A percentile compares a stretch with the other conserved stretches of the same genome.
phyloP scores from a whole-genome alignment of 2,888 invertebrate genomes.

The Pomacea canaliculata region DNA sequence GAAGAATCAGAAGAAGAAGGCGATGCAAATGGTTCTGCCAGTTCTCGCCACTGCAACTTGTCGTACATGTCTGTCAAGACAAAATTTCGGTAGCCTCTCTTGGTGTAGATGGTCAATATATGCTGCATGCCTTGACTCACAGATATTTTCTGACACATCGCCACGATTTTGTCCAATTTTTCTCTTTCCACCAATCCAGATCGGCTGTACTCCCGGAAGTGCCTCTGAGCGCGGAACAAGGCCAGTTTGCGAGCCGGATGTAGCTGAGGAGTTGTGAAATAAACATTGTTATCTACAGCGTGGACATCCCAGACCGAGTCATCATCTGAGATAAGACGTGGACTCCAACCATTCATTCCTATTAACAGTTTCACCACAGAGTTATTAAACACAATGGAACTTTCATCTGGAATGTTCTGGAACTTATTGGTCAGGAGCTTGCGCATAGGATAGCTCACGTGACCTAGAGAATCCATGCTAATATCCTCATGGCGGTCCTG shows the following conservation, averaged over 20 bases:
- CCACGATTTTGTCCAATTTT: background rate
- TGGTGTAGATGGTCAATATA: background rate
- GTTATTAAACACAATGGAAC: too few relatives aligned
- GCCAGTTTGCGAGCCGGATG: background rate
- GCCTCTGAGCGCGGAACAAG: background rate
- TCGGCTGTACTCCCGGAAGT: background rate
- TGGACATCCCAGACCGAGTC: background rate
- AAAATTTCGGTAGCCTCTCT: background rate
- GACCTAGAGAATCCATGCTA: too few relatives aligned
- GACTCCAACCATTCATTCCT: background rate
- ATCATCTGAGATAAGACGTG: background rate
- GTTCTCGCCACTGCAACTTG: constrained; percentile 9
- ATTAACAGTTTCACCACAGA: background rate
- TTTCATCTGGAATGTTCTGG: too few relatives aligned
- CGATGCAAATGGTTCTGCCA: background rate
- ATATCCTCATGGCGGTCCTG: too few relatives aligned
- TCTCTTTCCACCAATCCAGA: background rate
- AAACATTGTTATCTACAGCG: background rate
- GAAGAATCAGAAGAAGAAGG: background rate
- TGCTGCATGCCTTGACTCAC: constrained; percentile 8
- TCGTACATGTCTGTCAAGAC: constrained; percentile 1
- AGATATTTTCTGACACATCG: constrained; percentile 5
- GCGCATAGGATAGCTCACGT: too few relatives aligned
- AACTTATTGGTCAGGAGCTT: too few relatives aligned
- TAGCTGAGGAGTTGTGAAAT: background rate